Evolutionary conservation across 2,797 vertebrate species (phyloP).

Genomic region (Heteromormyrus szaboi): DNA sequence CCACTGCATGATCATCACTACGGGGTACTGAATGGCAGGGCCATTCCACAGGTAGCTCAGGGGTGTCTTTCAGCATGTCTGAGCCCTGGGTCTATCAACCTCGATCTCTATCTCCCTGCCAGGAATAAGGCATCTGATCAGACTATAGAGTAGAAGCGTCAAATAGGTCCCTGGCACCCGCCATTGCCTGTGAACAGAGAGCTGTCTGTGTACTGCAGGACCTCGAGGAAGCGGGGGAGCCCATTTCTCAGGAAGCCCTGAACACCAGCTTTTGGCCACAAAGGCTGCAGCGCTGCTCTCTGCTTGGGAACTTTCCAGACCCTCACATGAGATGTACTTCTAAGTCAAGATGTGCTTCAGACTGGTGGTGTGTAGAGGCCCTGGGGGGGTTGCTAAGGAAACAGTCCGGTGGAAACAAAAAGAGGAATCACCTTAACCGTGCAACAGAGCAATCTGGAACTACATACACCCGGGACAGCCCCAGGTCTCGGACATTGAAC

Average conservation of each 20-base stretch:
- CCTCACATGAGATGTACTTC: not conserved
- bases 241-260: not conserved
- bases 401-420: not conserved
- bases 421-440: not conserved
- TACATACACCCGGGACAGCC: not conserved
- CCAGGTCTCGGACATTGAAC: not conserved
- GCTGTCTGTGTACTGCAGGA: slow-evolving; percentile 1
- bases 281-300: not conserved
- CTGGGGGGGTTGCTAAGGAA: not conserved
- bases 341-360: not conserved
- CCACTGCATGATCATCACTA: not conserved
- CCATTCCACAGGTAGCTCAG: not conserved
- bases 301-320: not conserved
- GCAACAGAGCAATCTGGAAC: not conserved
- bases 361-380: not conserved
- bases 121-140: slow-evolving; percentile 17
- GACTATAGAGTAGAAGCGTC: slow-evolving; percentile 13
- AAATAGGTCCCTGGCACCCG: slow-evolving; percentile 24
- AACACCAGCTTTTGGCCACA: slow-evolving; percentile 6
- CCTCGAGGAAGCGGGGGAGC: not conserved
- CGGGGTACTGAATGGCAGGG: not conserved
- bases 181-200: slow-evolving; percentile 5
- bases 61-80: not conserved
- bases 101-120: slow-evolving; percentile 26
- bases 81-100: slow-evolving; percentile 25